Conservation (phyloP, 1,140 invertebrate species). For the Leucophenga varia region DNA sequence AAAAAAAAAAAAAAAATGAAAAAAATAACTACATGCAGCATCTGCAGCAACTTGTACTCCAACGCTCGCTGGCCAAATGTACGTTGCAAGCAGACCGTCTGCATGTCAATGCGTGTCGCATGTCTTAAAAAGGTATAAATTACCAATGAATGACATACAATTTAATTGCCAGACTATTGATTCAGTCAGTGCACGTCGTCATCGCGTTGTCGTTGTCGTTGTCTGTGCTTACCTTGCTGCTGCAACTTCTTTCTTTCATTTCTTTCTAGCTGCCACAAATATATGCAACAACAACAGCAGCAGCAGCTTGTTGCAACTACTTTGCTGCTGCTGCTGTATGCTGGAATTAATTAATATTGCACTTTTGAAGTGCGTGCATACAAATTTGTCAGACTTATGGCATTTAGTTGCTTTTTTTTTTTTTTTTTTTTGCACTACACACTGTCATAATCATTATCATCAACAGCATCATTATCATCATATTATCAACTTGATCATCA, state of each 20-base stretch:
- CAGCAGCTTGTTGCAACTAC: conserved; percentile 24
- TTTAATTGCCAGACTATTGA: conserved; percentile 47
- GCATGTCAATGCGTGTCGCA: conserved; percentile 1
- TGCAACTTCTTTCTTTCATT: no score
- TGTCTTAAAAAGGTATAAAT: conserved; percentile 54
- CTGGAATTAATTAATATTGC: conserved; percentile 55
- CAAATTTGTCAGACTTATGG: conserved; percentile 46
- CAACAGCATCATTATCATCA: neutral
- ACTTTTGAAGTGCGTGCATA: conserved; percentile 54
- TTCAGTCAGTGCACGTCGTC: conserved; percentile 4
- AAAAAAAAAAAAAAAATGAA: neutral
- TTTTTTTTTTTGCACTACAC: neutral
- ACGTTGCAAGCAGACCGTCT: conserved; percentile 17
- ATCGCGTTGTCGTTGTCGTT: neutral
- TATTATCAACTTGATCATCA: no score
- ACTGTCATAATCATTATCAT: neutral
- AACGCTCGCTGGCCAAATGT: neutral
- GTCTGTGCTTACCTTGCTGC: no score
- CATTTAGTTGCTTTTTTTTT: neutral
- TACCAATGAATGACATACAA: conserved; percentile 57
- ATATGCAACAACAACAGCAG: conserved; percentile 27
- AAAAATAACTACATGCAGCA: neutral
- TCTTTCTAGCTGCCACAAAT: neutral
- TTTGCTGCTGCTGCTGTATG: neutral
- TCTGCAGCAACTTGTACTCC: neutral